Conservation (phyloP, 1,140 invertebrate species). For the Lithobius niger region DNA sequence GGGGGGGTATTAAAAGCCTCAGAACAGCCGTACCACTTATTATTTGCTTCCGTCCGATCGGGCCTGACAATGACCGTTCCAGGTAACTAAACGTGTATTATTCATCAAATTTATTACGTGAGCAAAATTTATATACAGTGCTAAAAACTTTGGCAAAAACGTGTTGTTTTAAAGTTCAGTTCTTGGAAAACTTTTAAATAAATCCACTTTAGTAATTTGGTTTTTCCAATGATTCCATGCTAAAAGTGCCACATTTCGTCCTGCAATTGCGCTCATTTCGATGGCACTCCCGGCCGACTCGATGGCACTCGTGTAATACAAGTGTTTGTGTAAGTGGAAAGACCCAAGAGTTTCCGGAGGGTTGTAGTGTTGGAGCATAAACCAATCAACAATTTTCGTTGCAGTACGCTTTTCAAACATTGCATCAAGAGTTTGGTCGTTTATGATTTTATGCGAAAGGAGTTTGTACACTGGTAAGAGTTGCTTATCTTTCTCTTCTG, state of each 20-base stretch:
- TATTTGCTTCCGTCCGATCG: too few species aligned
- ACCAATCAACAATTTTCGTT: constrained; percentile 37
- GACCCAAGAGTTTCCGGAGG: constrained; percentile 29
- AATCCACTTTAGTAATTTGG: constrained; percentile 28
- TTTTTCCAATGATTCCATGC: constrained; percentile 30
- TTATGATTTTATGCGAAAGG: constrained; percentile 39
- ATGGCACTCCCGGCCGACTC: constrained; percentile 55
- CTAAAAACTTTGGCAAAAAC: too few species aligned
- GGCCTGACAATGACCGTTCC: too few species aligned
- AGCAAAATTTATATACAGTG: too few species aligned
- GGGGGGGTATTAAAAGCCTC: too few species aligned
- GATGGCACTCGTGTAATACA: constrained; percentile 52
- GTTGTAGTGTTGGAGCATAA: constrained; percentile 48
- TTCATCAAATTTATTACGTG: too few species aligned
- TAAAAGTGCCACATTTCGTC: constrained; percentile 49
- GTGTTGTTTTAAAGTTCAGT: too few species aligned
- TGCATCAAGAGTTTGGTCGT: constrained; percentile 31
- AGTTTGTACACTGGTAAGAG: constrained; percentile 40
- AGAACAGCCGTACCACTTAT: too few species aligned
- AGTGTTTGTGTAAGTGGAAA: constrained; percentile 40
- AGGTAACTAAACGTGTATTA: too few species aligned
- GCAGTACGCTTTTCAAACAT: constrained; percentile 38
- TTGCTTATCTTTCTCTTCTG: constrained; percentile 10
- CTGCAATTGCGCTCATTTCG: constrained; percentile 53
- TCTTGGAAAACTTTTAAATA: too few species aligned